Conservation (phyloP, 2,113 vertebrate species). For the Coptodon rendalli region DNA sequence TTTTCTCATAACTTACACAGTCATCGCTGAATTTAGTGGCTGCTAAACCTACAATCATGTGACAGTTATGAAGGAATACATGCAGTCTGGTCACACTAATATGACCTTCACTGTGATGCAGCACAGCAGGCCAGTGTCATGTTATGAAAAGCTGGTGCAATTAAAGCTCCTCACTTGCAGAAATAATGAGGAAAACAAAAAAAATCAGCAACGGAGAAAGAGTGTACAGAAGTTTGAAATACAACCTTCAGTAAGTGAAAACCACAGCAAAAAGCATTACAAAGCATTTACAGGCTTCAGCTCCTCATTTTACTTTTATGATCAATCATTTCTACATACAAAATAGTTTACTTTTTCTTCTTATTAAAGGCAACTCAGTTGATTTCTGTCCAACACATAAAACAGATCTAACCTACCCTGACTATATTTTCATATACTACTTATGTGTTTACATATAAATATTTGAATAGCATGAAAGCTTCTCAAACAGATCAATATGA, state of each 20-base stretch:
- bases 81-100: background rate
- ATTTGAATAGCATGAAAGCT: background rate
- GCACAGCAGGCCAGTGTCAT: background rate
- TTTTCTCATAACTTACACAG: background rate
- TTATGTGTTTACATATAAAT: background rate
- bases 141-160: background rate
- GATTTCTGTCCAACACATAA: background rate
- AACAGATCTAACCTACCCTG: background rate
- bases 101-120: background rate
- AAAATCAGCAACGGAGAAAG: background rate
- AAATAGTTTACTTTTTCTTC: accelerated
- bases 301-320: background rate
- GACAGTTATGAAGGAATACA: background rate
- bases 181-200: background rate
- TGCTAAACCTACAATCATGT: background rate
- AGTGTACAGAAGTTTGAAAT: background rate
- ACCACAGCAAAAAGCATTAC: background rate
- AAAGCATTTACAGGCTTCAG: background rate
- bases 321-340: background rate
- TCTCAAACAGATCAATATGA: background rate
- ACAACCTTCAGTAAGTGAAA: background rate
- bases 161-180: background rate
- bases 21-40: background rate
- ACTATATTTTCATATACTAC: background rate
- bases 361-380: background rate